A percentile compares a stretch with the other conserved stretches of the same genome.
phyloP scores from a whole-genome alignment of 2,797 vertebrate genomes.

The Novumbra hubbsi region DNA sequence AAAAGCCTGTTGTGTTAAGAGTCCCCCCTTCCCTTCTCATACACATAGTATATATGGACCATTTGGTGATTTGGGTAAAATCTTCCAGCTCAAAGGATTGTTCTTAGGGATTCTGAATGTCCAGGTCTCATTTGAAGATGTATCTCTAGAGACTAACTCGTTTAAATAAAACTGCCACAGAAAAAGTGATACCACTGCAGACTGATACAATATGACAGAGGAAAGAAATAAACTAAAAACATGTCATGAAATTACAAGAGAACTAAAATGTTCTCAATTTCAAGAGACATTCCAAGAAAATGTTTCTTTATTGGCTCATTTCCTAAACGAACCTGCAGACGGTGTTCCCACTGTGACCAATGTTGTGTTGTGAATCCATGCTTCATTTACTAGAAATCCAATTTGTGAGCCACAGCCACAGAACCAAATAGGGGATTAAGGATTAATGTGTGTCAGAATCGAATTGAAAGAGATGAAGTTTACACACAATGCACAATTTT shows the following conservation, averaged over 20 bases:
- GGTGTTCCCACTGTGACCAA: conserved; percentile 40
- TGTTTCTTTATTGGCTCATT: conserved; percentile 48
- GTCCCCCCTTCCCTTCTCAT: background rate
- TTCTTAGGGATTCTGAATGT: background rate
- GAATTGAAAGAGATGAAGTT: conserved; percentile 22
- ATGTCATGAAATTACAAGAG: conserved; percentile 43
- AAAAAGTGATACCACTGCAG: conserved; percentile 14
- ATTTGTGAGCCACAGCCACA: conserved; percentile 41
- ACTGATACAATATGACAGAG: conserved; percentile 24
- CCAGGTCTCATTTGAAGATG: too few relatives aligned
- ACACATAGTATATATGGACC: conserved; percentile 1
- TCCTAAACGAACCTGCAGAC: conserved; percentile 51
- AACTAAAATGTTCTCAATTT: conserved; percentile 38
- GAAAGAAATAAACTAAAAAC: conserved; percentile 36
- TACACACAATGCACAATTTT: conserved; percentile 22
- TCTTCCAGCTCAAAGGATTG: conserved; percentile 33
- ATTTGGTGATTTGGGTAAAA: background rate
- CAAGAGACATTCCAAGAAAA: conserved; percentile 33
- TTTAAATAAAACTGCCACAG: conserved; percentile 8
- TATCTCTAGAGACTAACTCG: background rate
- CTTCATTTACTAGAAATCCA: conserved; percentile 43
- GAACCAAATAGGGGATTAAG: conserved; percentile 27
- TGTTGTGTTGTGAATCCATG: conserved; percentile 19
- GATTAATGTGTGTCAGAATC: conserved; percentile 32
- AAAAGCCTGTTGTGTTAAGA: background rate